phyloP scores from a whole-genome alignment of 2,113 vertebrate genomes.

The Eleginops maclovinus region DNA sequence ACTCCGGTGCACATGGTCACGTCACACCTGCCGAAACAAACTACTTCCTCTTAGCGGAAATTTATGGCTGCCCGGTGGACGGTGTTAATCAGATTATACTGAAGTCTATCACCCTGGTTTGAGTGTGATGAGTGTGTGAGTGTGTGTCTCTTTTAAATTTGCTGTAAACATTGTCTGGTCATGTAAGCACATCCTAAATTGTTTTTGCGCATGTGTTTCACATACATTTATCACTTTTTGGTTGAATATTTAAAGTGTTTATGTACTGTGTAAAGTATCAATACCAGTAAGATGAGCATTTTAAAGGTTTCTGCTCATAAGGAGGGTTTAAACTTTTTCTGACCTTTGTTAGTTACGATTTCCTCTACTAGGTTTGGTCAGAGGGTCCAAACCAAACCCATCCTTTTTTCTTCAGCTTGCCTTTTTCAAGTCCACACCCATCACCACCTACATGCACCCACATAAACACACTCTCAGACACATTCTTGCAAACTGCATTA shows the following conservation, averaged over 20 bases:
- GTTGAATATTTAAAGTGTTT: constrained; percentile 5
- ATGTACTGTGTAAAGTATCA: constrained; percentile 24
- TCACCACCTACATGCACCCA: too few relatives aligned
- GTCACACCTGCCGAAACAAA: constrained; percentile 68
- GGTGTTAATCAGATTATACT: constrained; percentile 72
- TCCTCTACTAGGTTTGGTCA: constrained; percentile 5
- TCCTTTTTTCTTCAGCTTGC: too few relatives aligned
- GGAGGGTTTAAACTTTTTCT: constrained; percentile 5
- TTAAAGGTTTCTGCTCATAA: background rate
- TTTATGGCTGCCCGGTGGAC: constrained; percentile 59
- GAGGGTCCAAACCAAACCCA: too few relatives aligned
- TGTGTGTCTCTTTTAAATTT: constrained; percentile 19
- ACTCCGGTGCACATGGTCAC: constrained; percentile 40
- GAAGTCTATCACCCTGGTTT: constrained; percentile 58
- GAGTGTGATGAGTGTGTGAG: constrained; percentile 49
- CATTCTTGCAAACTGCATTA: too few relatives aligned
- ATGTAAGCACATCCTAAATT: background rate
- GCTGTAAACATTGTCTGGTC: constrained; percentile 10
- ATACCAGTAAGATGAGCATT: background rate
- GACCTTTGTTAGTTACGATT: constrained; percentile 3
- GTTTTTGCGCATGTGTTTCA: constrained; percentile 15
- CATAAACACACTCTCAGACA: too few relatives aligned
- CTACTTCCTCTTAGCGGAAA: constrained; percentile 57
- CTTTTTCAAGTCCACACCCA: too few relatives aligned
- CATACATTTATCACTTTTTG: background rate